phyloP scores from a whole-genome alignment of 2,113 vertebrate species.

The Chrysemys picta region DNA sequence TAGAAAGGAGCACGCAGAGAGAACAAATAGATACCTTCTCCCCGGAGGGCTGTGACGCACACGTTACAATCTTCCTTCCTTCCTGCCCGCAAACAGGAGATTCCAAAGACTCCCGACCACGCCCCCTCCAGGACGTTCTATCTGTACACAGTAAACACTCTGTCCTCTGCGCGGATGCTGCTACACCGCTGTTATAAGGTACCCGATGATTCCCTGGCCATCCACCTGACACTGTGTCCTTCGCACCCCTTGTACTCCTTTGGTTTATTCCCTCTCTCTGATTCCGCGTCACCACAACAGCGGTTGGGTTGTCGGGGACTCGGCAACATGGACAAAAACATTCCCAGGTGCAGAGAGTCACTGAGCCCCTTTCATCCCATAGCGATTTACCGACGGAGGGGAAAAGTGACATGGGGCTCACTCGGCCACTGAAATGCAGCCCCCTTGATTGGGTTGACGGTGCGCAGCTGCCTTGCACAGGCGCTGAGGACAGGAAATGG shows the following conservation, averaged over 20 bases:
- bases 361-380: not conserved
- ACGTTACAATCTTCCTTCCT: not conserved
- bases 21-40: not conserved
- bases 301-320: not conserved
- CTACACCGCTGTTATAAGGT: slow-evolving; percentile 94
- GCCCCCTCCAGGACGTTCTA: slow-evolving; percentile 96
- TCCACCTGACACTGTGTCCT: not conserved
- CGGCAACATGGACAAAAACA: not conserved
- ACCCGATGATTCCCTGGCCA: not conserved
- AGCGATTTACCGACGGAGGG: not conserved
- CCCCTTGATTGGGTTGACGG: not conserved
- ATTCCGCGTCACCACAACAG: not conserved
- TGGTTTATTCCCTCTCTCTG: not conserved
- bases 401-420: not conserved
- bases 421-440: not conserved
- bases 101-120: slow-evolving; percentile 94
- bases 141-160: slow-evolving; percentile 90
- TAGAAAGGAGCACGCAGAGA: not conserved
- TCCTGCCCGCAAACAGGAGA: slow-evolving; percentile 82
- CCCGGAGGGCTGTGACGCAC: not conserved
- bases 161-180: slow-evolving; percentile 86
- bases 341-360: not conserved
- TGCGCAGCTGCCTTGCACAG: not conserved
- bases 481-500: not conserved
- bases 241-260: not conserved